Percentiles rank a stretch among this genome's conserved stretches.
These are phyloP conservation scores for Clistopyga incitator DNA, from an alignment of 2,888 invertebrate species.

Conservation along the genomic window DNA sequence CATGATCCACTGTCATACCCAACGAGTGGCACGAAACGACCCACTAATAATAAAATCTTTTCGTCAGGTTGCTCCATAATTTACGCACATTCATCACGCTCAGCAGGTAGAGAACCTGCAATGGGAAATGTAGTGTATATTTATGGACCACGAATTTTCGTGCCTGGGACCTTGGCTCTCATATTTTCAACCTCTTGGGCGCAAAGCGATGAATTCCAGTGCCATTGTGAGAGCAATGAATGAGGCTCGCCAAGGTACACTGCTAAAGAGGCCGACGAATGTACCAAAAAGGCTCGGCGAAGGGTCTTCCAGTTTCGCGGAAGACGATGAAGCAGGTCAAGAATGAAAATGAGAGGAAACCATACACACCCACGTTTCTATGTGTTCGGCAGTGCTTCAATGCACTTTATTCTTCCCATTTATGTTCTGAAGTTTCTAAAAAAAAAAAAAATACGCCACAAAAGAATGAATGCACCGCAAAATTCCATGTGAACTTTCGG, in stretches of 20 bases:
- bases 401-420: neutral
- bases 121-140: neutral
- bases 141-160: slow-evolving; percentile 11
- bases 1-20: neutral
- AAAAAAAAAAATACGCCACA: neutral
- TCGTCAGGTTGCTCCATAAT: slow-evolving; percentile 23
- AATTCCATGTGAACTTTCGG: no score
- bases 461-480: no score
- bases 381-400: neutral
- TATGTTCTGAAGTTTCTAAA: neutral
- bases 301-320: slow-evolving; percentile 11
- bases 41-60: slow-evolving; percentile 42
- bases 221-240: slow-evolving; percentile 18
- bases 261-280: slow-evolving; percentile 7
- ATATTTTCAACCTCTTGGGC: slow-evolving; percentile 4
- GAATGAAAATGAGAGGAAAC: slow-evolving; percentile 15
- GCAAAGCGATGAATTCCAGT: neutral
- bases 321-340: slow-evolving; percentile 12
- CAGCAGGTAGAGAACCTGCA: slow-evolving; percentile 46
- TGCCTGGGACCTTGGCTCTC: neutral
- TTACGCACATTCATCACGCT: slow-evolving; percentile 48
- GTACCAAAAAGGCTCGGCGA: slow-evolving; percentile 1
- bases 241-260: slow-evolving; percentile 2
- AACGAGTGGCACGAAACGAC: slow-evolving; percentile 7
- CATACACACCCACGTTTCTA: neutral